Evolutionary conservation across 2,113 vertebrate genomes (phyloP).

Genomic region (Myotis yumanensis): DNA sequence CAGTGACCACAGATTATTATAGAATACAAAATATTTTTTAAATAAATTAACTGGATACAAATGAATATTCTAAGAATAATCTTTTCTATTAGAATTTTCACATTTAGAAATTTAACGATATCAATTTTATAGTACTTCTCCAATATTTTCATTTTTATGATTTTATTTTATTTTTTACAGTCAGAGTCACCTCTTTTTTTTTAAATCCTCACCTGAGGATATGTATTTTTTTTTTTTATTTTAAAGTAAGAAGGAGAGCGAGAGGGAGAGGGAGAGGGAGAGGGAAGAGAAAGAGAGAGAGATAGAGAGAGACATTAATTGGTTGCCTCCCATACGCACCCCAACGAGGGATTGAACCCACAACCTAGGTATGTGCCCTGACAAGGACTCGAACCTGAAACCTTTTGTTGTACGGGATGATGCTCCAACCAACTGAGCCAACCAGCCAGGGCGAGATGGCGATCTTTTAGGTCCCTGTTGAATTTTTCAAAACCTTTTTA

Average conservation of each 20-base stretch:
- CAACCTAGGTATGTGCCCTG: neutral
- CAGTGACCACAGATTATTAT: neutral
- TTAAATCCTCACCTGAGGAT: neutral
- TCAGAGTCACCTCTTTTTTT: neutral
- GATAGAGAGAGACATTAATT: neutral
- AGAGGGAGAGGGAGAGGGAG: too few relatives aligned
- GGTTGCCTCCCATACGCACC: neutral
- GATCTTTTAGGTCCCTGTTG: neutral
- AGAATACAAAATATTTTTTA: neutral
- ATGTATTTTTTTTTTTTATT: neutral
- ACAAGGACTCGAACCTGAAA: neutral
- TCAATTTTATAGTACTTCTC: neutral
- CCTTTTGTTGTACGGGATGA: neutral
- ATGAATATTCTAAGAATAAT: neutral
- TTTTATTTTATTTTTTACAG: neutral
- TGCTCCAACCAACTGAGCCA: neutral
- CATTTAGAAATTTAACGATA: neutral
- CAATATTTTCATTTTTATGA: slow-evolving; percentile 7
- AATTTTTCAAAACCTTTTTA: neutral
- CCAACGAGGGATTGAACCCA: neutral
- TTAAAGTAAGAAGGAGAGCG: neutral
- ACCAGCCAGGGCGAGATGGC: neutral
- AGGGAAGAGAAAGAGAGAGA: neutral
- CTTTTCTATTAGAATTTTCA: slow-evolving; percentile 12
- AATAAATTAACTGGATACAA: neutral